Percentiles rank a stretch among this genome's conserved stretches.
These are phyloP conservation scores for Gonatopus flavifemur DNA, from an alignment of 1,140 invertebrate species.

Conservation along the genomic window DNA sequence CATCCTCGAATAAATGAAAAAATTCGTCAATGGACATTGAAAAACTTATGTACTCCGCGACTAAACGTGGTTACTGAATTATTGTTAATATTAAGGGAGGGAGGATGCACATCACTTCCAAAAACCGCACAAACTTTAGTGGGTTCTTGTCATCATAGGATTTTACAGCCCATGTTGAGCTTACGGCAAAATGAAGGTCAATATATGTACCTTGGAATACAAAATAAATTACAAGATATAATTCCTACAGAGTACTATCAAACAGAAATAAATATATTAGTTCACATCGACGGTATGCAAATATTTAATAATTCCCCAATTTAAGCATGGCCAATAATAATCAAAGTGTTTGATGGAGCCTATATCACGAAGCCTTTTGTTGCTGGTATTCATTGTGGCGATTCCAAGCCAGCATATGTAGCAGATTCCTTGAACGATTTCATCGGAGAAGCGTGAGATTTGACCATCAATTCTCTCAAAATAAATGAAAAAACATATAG, in stretches of 20 bases:
- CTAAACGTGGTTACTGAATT: too few species aligned
- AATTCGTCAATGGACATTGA: too few species aligned
- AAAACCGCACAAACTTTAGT: not conserved
- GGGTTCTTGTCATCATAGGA: not conserved
- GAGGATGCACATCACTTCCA: not conserved
- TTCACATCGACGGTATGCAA: too few species aligned
- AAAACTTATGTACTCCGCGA: too few species aligned
- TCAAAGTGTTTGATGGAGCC: not conserved
- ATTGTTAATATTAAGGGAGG: not conserved
- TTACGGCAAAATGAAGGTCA: not conserved
- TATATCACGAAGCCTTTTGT: constrained; percentile 4
- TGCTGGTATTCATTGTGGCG: too few species aligned
- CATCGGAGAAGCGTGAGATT: not conserved
- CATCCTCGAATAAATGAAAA: too few species aligned
- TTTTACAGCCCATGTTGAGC: not conserved
- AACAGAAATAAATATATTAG: not conserved
- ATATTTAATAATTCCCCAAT: not conserved
- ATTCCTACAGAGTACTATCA: not conserved
- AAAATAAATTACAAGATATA: constrained; percentile 3
- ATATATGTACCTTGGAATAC: constrained; percentile 2
- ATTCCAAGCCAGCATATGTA: not conserved
- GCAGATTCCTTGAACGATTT: constrained; percentile 7
- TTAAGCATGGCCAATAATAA: not conserved
- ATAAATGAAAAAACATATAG: not conserved
- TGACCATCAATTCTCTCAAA: not conserved